Evolutionary conservation across 2,888 invertebrate genomes (phyloP).

Genomic region (Caenorhabditis virilis): DNA sequence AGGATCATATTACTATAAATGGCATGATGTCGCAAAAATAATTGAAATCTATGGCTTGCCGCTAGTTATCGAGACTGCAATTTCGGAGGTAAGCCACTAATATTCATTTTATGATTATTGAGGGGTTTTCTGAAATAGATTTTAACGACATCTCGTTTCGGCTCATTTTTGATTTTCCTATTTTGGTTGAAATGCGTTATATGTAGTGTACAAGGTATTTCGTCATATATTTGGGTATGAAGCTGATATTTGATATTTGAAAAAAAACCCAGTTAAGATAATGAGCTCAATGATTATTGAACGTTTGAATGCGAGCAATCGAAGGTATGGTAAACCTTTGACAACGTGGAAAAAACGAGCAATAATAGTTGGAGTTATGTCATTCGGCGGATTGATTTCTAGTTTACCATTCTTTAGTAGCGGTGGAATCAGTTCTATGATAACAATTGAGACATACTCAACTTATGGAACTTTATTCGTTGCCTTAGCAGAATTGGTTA

Average conservation of each 20-base stretch:
- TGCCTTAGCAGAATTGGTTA: conserved; percentile 23
- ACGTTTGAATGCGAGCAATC: conserved; percentile 24
- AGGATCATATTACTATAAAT: not conserved
- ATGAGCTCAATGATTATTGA: conserved; percentile 31
- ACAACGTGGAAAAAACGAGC: conserved; percentile 27
- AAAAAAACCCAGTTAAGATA: conserved; percentile 6
- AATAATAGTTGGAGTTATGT: conserved; percentile 12
- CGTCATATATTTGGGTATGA: conserved; percentile 27
- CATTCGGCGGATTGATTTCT: conserved; percentile 11
- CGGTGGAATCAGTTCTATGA: conserved; percentile 18
- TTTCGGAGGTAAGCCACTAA: too few relatives aligned
- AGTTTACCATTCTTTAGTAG: conserved; percentile 24
- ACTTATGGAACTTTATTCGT: conserved; percentile 30
- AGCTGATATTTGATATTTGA: not conserved
- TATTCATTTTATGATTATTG: too few relatives aligned
- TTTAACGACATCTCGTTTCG: conserved; percentile 4
- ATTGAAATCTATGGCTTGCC: not conserved
- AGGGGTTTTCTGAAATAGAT: conserved; percentile 1
- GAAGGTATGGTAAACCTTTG: conserved; percentile 28
- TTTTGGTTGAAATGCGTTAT: conserved; percentile 18
- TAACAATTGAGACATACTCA: conserved; percentile 13
- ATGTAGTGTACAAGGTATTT: conserved; percentile 23
- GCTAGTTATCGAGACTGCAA: conserved; percentile 5
- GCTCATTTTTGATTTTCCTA: conserved; percentile 12
- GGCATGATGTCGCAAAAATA: not conserved